Evolutionary conservation across 2,888 invertebrate species (phyloP).

Genomic region (Operophtera brumata): DNA sequence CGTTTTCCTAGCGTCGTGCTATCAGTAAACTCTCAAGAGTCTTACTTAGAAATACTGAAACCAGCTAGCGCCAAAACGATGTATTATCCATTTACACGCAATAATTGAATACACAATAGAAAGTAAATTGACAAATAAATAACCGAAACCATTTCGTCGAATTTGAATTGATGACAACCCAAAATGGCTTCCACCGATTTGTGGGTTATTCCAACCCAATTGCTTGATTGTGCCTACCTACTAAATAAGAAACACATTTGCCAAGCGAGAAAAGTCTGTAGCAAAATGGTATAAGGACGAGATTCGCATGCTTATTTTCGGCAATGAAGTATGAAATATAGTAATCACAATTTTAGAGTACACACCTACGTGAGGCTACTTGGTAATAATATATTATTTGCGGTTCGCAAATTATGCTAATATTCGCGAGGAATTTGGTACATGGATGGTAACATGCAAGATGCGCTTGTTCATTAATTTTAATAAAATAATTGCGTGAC

Average conservation of each 20-base stretch:
- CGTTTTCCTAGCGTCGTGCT: too few species aligned
- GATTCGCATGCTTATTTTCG: slow-evolving; percentile 14
- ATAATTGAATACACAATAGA: slow-evolving; percentile 31
- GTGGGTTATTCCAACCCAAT: slow-evolving; percentile 37
- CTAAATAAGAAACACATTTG: slow-evolving; percentile 13
- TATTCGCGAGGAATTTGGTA: slow-evolving; percentile 44
- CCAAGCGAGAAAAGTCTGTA: slow-evolving; percentile 6
- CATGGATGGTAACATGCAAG: slow-evolving; percentile 24
- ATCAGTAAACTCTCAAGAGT: too few species aligned
- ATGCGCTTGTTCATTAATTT: not conserved
- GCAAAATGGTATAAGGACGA: not conserved
- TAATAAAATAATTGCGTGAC: too few species aligned
- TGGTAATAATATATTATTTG: slow-evolving; percentile 55
- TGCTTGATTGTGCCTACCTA: slow-evolving; percentile 14
- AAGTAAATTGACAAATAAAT: slow-evolving; percentile 36
- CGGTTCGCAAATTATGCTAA: slow-evolving; percentile 57
- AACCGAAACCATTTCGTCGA: slow-evolving; percentile 31
- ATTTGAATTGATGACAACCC: slow-evolving; percentile 41
- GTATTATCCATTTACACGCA: slow-evolving; percentile 24
- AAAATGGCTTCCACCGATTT: slow-evolving; percentile 39
- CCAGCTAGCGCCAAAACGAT: slow-evolving; percentile 11
- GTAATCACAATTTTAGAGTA: slow-evolving; percentile 42
- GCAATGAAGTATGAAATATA: slow-evolving; percentile 19
- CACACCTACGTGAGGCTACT: slow-evolving; percentile 55
- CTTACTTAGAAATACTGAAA: not conserved